Evolutionary conservation across 2,888 invertebrate genomes (phyloP).

Genomic region (Sinodicranocentrus sp.): DNA sequence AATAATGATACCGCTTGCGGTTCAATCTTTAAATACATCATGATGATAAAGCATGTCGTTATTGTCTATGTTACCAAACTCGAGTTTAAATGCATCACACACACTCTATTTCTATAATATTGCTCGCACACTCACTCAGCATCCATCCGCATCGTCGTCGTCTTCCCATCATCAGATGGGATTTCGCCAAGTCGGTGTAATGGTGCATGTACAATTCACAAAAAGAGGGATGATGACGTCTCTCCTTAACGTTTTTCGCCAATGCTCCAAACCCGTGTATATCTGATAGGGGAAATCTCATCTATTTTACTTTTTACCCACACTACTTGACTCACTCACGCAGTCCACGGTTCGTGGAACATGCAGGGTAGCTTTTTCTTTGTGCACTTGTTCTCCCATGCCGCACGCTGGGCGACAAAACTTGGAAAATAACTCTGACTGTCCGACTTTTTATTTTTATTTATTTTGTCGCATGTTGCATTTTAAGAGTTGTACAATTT

Average conservation of each 20-base stretch:
- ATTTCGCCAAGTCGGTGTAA: constrained; percentile 50
- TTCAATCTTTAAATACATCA: constrained; percentile 41
- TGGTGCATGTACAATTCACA: constrained; percentile 50
- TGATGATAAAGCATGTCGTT: constrained; percentile 40
- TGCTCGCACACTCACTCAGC: not conserved
- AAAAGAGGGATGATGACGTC: constrained; percentile 40
- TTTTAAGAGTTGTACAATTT: not conserved
- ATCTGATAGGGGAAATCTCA: too few species aligned
- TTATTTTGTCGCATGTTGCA: constrained; percentile 2
- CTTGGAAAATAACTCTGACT: not conserved
- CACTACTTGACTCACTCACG: constrained; percentile 15
- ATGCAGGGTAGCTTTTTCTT: constrained; percentile 6
- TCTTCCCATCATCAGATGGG: constrained; percentile 1
- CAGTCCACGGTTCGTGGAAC: constrained; percentile 12
- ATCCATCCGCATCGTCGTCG: constrained; percentile 15
- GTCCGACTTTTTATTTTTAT: not conserved
- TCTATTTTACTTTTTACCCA: not conserved
- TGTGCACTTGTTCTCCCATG: not conserved
- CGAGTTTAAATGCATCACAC: constrained; percentile 3
- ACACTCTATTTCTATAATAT: not conserved
- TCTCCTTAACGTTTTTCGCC: not conserved
- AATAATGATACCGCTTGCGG: constrained; percentile 40
- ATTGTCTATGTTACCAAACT: constrained; percentile 20
- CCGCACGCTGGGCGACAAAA: constrained; percentile 20
- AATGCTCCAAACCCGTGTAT: not conserved